Conservation (phyloP, 2,888 invertebrate species). For the Melinaea menophilus region DNA sequence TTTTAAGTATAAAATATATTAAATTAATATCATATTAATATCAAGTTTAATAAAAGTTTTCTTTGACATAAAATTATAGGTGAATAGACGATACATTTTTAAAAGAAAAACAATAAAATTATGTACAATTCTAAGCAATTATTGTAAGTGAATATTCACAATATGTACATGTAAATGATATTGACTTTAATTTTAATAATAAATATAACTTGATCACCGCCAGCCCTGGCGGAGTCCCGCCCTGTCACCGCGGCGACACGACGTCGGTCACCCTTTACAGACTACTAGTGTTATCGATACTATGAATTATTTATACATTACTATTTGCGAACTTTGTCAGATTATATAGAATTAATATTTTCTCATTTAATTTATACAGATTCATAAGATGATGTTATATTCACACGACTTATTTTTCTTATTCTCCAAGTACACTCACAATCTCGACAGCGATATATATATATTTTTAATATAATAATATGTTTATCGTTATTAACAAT, state of each 20-base stretch:
- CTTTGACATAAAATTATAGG: too few relatives aligned
- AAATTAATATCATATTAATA: too few relatives aligned
- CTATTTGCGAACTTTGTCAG: slow-evolving; percentile 31
- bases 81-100: background rate
- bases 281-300: slow-evolving; percentile 35
- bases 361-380: background rate
- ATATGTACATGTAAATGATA: too few relatives aligned
- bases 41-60: too few relatives aligned
- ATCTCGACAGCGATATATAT: too few relatives aligned
- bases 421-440: too few relatives aligned
- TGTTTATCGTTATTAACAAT: background rate
- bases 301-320: slow-evolving; percentile 37
- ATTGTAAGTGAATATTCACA: too few relatives aligned
- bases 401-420: too few relatives aligned
- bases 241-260: slow-evolving; percentile 68
- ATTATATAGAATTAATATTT: slow-evolving; percentile 11
- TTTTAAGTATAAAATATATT: too few relatives aligned
- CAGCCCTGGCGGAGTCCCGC: slow-evolving; percentile 58
- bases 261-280: slow-evolving; percentile 69
- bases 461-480: too few relatives aligned
- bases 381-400: background rate
- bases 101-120: slow-evolving; percentile 6
- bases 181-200: background rate
- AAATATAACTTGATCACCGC: slow-evolving; percentile 13
- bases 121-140: background rate